Conservation (phyloP, 2,113 vertebrate species). For the Bombycilla garrulus region DNA sequence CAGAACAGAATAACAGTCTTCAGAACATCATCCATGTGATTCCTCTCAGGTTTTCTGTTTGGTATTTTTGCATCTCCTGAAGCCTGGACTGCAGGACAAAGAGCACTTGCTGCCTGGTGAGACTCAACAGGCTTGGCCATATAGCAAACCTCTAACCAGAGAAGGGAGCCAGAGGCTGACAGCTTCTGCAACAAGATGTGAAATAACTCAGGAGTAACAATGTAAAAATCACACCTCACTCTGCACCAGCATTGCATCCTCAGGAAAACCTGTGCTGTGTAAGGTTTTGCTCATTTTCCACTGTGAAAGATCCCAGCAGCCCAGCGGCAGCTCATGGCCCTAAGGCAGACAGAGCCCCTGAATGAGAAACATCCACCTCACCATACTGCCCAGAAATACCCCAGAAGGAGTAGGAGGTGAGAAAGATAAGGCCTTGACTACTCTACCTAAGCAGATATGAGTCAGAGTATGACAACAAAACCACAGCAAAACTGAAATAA, state of each 20-base stretch:
- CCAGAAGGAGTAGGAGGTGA: background rate
- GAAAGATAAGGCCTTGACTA: background rate
- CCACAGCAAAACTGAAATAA: background rate
- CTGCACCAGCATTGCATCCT: background rate
- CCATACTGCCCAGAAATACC: background rate
- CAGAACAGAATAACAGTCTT: background rate
- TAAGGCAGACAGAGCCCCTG: background rate
- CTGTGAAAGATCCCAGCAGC: background rate
- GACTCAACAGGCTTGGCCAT: background rate
- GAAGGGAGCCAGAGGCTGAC: background rate
- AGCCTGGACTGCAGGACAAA: background rate
- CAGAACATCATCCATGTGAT: background rate
- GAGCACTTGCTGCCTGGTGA: background rate
- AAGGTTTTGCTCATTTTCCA: background rate
- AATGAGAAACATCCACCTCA: no score
- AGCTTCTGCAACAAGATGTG: background rate
- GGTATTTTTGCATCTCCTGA: no score
- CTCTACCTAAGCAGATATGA: background rate
- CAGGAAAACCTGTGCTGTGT: background rate
- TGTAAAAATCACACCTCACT: background rate
- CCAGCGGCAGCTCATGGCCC: background rate
- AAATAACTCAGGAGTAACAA: rapidly evolving
- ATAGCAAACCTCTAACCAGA: background rate
- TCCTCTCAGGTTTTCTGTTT: background rate
- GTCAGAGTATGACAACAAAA: background rate